Evolutionary conservation across 2,888 invertebrate genomes (phyloP).

Genomic region (Panopea generosa): DNA sequence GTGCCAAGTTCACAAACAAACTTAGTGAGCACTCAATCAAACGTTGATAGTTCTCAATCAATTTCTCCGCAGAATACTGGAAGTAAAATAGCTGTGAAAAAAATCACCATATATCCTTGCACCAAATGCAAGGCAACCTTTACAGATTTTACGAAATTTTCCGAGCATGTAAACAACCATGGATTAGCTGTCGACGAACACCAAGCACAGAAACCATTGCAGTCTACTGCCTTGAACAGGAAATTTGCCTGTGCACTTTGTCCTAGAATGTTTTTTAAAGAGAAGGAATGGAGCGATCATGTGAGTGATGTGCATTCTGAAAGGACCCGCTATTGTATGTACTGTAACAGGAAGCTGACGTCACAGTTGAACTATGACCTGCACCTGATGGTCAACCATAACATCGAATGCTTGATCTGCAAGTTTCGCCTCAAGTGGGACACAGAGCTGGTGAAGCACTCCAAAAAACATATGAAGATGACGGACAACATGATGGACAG

Average conservation of each 20-base stretch:
- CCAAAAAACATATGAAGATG: slow-evolving; percentile 4
- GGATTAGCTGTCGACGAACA: background rate
- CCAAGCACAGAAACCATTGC: background rate
- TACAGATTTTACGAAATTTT: background rate
- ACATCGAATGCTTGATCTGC: slow-evolving; percentile 6
- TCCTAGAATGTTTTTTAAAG: background rate
- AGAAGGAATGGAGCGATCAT: slow-evolving; percentile 4
- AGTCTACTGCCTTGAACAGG: too few species aligned
- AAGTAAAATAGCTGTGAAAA: too few species aligned
- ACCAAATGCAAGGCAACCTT: background rate
- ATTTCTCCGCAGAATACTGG: too few species aligned
- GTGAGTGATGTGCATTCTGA: background rate
- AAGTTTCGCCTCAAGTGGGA: slow-evolving; percentile 1
- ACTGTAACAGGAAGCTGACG: background rate
- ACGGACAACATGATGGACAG: background rate
- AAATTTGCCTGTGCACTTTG: slow-evolving; percentile 14
- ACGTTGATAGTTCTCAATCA: too few species aligned
- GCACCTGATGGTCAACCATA: slow-evolving; percentile 19
- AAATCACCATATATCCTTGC: slow-evolving; percentile 1
- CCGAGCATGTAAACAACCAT: background rate
- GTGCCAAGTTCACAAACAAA: too few species aligned
- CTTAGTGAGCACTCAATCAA: too few species aligned
- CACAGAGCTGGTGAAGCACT: background rate
- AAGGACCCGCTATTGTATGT: background rate
- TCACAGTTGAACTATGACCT: background rate